Evolutionary conservation across 1,140 invertebrate genomes (phyloP).

Genomic region (Drosophila repleta): DNA sequence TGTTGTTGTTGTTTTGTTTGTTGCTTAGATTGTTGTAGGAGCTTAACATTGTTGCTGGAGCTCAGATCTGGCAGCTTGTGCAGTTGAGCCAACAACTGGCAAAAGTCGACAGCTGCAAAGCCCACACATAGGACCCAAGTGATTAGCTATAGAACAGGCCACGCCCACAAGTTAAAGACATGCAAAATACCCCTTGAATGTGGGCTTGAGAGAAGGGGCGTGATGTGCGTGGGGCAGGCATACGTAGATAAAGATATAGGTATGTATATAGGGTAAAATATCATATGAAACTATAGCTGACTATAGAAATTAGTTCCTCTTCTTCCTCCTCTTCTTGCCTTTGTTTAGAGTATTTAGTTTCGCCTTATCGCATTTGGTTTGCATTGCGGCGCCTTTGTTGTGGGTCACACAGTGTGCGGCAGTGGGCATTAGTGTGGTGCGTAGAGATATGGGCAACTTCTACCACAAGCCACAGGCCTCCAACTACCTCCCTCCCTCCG

Average conservation of each 20-base stretch:
- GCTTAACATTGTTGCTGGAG: slow-evolving; percentile 9
- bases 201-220: too few relatives aligned
- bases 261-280: too few relatives aligned
- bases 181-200: neutral
- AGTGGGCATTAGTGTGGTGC: neutral
- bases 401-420: neutral
- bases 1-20: neutral
- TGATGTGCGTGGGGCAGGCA: too few relatives aligned
- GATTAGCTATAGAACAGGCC: slow-evolving; percentile 1
- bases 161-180: neutral
- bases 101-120: slow-evolving; percentile 21
- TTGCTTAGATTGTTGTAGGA: neutral
- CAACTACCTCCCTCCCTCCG: too few relatives aligned
- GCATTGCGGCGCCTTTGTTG: slow-evolving; percentile 11
- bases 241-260: too few relatives aligned
- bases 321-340: neutral
- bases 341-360: slow-evolving; percentile 2
- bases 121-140: neutral
- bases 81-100: slow-evolving; percentile 24
- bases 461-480: slow-evolving; percentile 4
- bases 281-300: neutral
- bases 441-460: slow-evolving; percentile 1
- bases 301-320: neutral
- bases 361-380: neutral
- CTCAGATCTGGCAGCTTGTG: slow-evolving; percentile 30